Conservation (phyloP, 2,888 invertebrate genomes). For the Melipona beecheii region DNA sequence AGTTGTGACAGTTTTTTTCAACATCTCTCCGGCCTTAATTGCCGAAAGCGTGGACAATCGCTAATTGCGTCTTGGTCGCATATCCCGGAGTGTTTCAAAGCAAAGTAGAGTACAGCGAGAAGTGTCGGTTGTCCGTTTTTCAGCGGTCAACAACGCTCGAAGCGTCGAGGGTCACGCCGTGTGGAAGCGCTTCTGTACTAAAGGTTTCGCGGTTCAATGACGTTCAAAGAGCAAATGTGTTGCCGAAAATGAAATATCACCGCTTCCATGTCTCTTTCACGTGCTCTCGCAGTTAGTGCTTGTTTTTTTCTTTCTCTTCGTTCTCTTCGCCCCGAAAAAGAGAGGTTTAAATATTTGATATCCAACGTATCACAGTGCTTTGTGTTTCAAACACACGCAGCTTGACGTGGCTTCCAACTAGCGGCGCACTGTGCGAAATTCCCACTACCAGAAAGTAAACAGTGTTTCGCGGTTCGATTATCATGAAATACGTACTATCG, state of each 20-base stretch:
- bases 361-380: not conserved
- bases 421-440: not conserved
- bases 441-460: not conserved
- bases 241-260: constrained; percentile 33
- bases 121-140: constrained; percentile 49
- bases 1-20: constrained; percentile 48
- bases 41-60: constrained; percentile 48
- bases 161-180: constrained; percentile 48
- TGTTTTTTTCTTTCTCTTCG: not conserved
- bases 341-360: constrained; percentile 18
- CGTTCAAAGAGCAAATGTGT: constrained; percentile 49
- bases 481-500: constrained; percentile 7
- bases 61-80: constrained; percentile 54
- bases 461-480: not conserved
- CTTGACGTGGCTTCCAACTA: not conserved
- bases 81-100: constrained; percentile 32
- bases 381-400: not conserved
- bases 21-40: constrained; percentile 52
- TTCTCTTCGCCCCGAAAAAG: too few relatives aligned
- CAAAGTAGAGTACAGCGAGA: constrained; percentile 35
- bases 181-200: constrained; percentile 29
- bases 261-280: not conserved
- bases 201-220: constrained; percentile 53
- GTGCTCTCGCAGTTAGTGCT: not conserved
- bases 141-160: constrained; percentile 55